A percentile compares a stretch with the other conserved stretches of the same genome.
Conservation (phyloP, 2,888 invertebrate genomes). For the Plebejus anna region DNA sequence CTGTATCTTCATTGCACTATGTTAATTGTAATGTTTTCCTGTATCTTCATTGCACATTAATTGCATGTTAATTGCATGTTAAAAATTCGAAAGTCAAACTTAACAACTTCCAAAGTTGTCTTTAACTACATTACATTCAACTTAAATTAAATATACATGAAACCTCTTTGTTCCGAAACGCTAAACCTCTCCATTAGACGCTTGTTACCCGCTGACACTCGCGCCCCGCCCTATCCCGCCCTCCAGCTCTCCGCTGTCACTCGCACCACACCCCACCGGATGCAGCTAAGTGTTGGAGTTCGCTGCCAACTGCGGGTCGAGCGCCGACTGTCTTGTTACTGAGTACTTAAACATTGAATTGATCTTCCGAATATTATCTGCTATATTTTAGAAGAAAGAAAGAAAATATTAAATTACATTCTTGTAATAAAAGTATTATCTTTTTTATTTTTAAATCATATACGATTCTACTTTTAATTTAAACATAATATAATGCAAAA, state of each 20-base stretch:
- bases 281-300: neutral
- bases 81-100: neutral
- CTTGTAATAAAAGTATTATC: no score
- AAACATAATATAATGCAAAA: no score
- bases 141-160: no score
- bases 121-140: no score
- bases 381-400: neutral
- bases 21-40: no score
- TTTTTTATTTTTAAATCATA: no score
- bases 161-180: neutral
- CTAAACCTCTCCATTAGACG: neutral
- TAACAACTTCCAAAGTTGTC: no score
- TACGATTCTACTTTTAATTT: no score
- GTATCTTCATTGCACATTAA: no score
- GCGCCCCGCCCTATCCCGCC: neutral
- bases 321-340: neutral
- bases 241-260: neutral
- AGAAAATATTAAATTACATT: no score
- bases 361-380: neutral
- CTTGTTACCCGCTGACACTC: neutral
- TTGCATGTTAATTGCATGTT: no score
- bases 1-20: no score
- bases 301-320: neutral
- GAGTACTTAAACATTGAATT: neutral
- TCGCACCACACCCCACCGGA: neutral